A percentile compares a stretch with the other conserved stretches of the same genome.
phyloP scores from a whole-genome alignment of 2,797 vertebrate species.

The Mormyrops attenuatus region DNA sequence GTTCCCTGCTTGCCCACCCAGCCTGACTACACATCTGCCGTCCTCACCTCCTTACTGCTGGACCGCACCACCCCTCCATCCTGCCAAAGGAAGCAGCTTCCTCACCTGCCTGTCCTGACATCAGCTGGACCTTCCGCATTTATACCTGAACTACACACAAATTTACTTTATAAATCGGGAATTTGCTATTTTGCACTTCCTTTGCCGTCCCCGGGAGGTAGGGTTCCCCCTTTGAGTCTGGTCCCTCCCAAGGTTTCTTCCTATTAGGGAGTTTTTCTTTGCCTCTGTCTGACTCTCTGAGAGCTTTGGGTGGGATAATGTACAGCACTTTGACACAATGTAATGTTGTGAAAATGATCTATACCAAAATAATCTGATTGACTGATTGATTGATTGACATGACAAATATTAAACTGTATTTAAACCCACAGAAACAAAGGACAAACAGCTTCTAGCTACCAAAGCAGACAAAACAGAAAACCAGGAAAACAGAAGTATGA shows the following conservation, averaged over 20 bases:
- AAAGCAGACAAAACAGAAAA: neutral
- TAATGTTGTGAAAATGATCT: neutral
- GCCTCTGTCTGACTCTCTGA: neutral
- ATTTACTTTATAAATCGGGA: neutral
- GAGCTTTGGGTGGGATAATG: neutral
- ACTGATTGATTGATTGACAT: neutral
- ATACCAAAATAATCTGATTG: neutral
- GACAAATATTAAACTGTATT: constrained; percentile 35
- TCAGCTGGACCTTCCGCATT: neutral
- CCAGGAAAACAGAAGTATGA: neutral
- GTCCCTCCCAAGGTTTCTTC: neutral
- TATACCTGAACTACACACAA: neutral
- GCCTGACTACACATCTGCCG: neutral
- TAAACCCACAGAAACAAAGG: neutral
- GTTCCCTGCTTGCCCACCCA: neutral
- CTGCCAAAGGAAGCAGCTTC: neutral
- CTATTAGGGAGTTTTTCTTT: neutral
- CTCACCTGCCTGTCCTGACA: neutral
- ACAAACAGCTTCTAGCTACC: neutral
- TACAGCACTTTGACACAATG: neutral
- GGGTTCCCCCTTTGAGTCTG: neutral
- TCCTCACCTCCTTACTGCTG: neutral
- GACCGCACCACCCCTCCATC: neutral
- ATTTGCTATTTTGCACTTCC: neutral
- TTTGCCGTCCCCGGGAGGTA: neutral